phyloP scores from a whole-genome alignment of 2,888 invertebrate species.

The Patella pellucida region DNA sequence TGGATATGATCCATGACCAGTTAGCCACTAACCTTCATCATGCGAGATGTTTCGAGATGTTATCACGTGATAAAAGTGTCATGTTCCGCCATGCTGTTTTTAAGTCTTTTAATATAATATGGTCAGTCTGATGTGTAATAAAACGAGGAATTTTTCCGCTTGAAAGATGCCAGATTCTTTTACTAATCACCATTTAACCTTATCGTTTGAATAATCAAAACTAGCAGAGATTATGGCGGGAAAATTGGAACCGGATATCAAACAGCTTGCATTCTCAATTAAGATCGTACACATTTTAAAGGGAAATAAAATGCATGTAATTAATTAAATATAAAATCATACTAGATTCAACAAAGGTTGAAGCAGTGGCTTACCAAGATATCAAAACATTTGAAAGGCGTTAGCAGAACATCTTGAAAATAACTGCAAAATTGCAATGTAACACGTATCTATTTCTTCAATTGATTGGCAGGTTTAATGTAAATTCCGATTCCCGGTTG shows the following conservation, averaged over 20 bases:
- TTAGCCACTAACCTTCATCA: not conserved
- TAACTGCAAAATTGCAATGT: too few species aligned
- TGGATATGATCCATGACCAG: not conserved
- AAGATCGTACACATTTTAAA: too few species aligned
- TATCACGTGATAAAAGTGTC: constrained; percentile 10
- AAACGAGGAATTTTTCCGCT: not conserved
- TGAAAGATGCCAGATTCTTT: constrained; percentile 2
- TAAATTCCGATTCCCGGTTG: too few species aligned
- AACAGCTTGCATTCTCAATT: too few species aligned
- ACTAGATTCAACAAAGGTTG: too few species aligned
- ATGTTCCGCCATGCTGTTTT: not conserved
- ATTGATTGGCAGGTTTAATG: too few species aligned
- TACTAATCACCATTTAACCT: constrained; percentile 1
- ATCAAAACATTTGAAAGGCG: too few species aligned
- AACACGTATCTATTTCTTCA: too few species aligned
- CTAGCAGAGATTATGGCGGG: not conserved
- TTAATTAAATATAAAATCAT: too few species aligned
- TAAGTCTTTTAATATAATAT: not conserved
- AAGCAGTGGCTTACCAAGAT: too few species aligned
- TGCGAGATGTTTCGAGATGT: not conserved
- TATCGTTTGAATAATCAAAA: not conserved
- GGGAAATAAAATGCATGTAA: too few species aligned
- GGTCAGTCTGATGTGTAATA: not conserved
- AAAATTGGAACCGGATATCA: not conserved
- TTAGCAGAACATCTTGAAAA: too few species aligned